Evolutionary conservation across 2,797 vertebrate species (phyloP).

Genomic region (Myotis myotis): DNA sequence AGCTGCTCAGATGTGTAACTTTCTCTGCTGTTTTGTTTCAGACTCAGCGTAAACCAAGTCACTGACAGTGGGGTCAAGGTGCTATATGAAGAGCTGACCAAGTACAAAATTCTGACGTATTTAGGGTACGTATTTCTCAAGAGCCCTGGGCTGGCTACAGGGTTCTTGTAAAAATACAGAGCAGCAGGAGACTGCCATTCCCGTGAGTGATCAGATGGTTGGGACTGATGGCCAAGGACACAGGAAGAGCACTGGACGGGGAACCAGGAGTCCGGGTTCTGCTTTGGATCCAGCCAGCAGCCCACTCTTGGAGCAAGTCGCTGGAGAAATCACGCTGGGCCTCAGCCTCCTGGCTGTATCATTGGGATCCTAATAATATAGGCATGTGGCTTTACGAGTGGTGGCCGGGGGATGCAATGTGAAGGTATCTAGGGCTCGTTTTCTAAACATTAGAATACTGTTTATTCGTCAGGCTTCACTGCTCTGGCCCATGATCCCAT

Average conservation of each 20-base stretch:
- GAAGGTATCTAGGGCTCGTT: not conserved
- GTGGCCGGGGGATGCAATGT: not conserved
- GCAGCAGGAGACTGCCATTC: not conserved
- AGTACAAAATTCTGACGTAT: slow-evolving; percentile 88
- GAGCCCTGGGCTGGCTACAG: not conserved
- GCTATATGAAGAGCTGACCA: slow-evolving; percentile 92
- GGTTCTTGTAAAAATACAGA: too few species aligned
- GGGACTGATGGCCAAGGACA: not conserved
- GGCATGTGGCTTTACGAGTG: not conserved
- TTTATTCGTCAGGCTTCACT: not conserved
- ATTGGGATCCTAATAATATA: not conserved
- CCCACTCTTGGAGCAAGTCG: not conserved
- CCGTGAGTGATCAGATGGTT: accelerated
- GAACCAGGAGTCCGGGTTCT: not conserved
- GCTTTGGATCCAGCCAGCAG: not conserved
- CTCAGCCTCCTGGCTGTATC: not conserved
- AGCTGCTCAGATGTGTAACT: not conserved
- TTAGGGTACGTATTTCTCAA: slow-evolving; percentile 88
- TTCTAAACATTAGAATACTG: not conserved
- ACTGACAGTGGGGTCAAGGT: slow-evolving; percentile 92
- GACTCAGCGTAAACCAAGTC: slow-evolving; percentile 94
- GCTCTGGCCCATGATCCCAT: not conserved
- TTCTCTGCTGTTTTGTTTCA: slow-evolving; percentile 77
- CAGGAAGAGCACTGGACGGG: not conserved
- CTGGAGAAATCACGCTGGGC: not conserved